Conservation (phyloP, 2,888 invertebrate genomes). For the Netelia inedita region DNA sequence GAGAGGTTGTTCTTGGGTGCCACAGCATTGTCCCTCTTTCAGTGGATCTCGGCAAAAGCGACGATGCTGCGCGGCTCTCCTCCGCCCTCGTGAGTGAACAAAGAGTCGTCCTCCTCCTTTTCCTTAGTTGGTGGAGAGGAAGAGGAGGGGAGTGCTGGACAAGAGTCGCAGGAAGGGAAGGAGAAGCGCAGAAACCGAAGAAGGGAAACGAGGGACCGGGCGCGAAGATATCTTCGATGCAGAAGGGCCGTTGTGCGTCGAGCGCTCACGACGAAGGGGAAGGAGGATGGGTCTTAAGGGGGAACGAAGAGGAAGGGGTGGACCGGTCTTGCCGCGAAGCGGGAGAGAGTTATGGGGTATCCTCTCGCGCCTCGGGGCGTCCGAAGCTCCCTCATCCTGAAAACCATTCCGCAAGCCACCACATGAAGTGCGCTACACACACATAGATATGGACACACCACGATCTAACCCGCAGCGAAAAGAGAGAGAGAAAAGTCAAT, state of each 20-base stretch:
- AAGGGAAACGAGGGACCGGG: constrained; percentile 43
- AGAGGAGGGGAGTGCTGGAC: background rate
- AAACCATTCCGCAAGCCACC: constrained; percentile 63
- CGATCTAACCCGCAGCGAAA: constrained; percentile 45
- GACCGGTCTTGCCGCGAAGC: constrained; percentile 71
- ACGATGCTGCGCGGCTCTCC: constrained; percentile 36
- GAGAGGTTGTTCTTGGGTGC: constrained; percentile 56
- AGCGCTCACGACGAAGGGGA: constrained; percentile 36
- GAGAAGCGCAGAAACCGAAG: constrained; percentile 36
- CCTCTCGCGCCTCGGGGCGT: constrained; percentile 60
- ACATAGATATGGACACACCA: constrained; percentile 45
- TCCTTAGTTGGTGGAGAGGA: background rate
- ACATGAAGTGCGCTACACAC: constrained; percentile 21
- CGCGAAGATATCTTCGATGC: constrained; percentile 33
- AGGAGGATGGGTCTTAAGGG: constrained; percentile 7
- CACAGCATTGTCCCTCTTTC: constrained; percentile 64
- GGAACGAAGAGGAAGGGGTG: constrained; percentile 51
- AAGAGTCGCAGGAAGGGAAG: background rate
- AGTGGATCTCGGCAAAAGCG: constrained; percentile 15
- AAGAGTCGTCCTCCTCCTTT: constrained; percentile 47
- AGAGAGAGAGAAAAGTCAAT: constrained; percentile 49
- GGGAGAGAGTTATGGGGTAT: constrained; percentile 67
- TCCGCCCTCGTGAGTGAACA: constrained; percentile 51
- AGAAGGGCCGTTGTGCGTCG: constrained; percentile 52
- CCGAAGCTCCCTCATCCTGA: constrained; percentile 61